Base-by-base conservation (phyloP, 2,888 invertebrate species). In the Epinotia ramella region DNA sequence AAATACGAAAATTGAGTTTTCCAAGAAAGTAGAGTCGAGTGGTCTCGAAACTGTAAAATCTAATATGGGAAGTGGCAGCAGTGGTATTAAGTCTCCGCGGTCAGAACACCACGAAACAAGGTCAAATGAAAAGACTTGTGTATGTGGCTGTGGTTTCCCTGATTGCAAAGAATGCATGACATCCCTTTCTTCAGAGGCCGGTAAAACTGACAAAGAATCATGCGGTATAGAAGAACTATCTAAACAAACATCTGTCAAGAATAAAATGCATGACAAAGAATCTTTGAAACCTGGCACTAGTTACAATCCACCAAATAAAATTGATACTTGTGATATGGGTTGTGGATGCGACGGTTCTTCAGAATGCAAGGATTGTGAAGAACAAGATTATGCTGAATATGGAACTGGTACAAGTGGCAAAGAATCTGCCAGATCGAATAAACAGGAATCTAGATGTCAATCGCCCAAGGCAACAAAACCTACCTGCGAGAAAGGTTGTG, bases 311-410 rank as follows among this genome's bases (percentile, higher is more conserved):
- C 40, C 18, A 6, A 57, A 44, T 57, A 20, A 68, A 44, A 57
- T 16, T 20, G 20, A 44, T 57, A 40, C 68, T 13, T 66, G 53
- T 18, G 66, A 66, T 33, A 16, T 44, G 7, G 33, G 67, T 7
- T 67, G 67, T 56, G 67, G 67, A 13, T 67, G 67, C 13, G 67
- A 56, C 33, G 33, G 67, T 18, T 56, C 53, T 33, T 46, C 24
- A 60, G 59, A 60, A 60, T 60, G 59, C 16, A 24, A 24, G 20
- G 28, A 60, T 28, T 28, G 59, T 24, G 24, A 7, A 7, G 24
- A 24, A 16, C 59, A 24, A 13, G 5, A 60, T 6, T 28, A 24
- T 24, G 24, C 28, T 3, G 6, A 60, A 28, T 20, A 20, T 46
- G 18, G 40, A 64, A 13, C 24, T 16, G 53, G 16, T n/a, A 18